These are phyloP conservation scores for Epistrophe grossulariae DNA, from an alignment of 2,888 invertebrate species.

Conservation along the genomic window DNA sequence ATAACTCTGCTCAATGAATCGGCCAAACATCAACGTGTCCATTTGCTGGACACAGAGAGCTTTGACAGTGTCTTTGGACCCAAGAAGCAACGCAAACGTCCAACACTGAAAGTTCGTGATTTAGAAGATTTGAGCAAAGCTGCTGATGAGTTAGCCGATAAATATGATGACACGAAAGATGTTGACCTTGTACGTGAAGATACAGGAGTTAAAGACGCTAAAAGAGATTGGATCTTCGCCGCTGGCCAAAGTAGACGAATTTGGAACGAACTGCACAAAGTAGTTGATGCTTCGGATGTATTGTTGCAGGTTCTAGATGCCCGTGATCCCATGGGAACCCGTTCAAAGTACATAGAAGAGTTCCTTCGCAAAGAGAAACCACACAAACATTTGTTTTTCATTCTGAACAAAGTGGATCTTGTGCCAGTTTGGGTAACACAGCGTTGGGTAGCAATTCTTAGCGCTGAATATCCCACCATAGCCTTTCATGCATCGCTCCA, in stretches of 20 bases:
- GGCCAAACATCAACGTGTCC: conserved; percentile 94
- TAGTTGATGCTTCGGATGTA: conserved; percentile 99
- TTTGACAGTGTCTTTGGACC: conserved; percentile 98
- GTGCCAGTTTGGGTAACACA: conserved; percentile 99
- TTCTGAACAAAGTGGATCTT: conserved; percentile 98
- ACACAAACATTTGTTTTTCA: conserved; percentile 98
- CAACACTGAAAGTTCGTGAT: conserved; percentile 90
- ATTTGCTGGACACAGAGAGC: conserved; percentile 97
- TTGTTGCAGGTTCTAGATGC: conserved; percentile 98
- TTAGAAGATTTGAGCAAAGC: conserved; percentile 91
- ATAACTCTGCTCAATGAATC: conserved; percentile 97
- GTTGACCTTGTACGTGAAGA: conserved; percentile 92
- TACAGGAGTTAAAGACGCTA: conserved; percentile 91
- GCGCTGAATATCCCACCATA: conserved; percentile 97
- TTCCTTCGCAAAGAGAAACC: conserved; percentile 97
- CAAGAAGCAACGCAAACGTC: conserved; percentile 95
- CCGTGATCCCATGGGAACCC: conserved; percentile 97
- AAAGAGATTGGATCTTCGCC: conserved; percentile 96
- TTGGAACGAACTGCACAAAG: conserved; percentile 99
- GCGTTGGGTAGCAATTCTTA: conserved; percentile 97
- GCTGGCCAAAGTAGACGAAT: conserved; percentile 98
- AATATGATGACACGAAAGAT: conserved; percentile 93
- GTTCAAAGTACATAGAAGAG: conserved; percentile 95
- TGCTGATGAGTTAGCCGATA: conserved; percentile 89
- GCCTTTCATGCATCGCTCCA: conserved; percentile 99